A percentile compares a stretch with the other conserved stretches of the same genome.
Conservation (phyloP, 2,113 vertebrate species). For the Tetrax tetrax region DNA sequence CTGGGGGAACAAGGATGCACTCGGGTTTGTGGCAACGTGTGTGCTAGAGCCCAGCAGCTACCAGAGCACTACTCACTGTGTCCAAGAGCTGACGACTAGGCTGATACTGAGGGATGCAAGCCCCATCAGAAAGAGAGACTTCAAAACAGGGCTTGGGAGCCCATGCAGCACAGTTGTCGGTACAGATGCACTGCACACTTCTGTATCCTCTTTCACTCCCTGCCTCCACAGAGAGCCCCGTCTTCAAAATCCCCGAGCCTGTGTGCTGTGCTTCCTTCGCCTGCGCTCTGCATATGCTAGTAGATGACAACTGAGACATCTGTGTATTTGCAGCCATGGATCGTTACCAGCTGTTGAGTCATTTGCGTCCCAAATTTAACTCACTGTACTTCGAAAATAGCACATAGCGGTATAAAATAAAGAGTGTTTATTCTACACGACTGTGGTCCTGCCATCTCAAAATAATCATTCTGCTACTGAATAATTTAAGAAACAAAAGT, state of each 20-base stretch:
- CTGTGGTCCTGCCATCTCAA: conserved; percentile 22
- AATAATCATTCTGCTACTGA: conserved; percentile 23
- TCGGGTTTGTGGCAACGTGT: neutral
- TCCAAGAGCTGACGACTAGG: neutral
- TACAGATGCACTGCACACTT: rapidly evolving
- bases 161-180: rapidly evolving
- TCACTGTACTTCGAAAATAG: conserved; percentile 54
- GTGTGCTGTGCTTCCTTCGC: neutral
- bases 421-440: conserved; percentile 21
- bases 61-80: neutral
- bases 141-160: neutral
- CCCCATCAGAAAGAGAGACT: neutral
- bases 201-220: neutral
- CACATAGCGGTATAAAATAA: neutral
- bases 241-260: neutral
- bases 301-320: conserved; percentile 35
- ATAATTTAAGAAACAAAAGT: conserved; percentile 55
- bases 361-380: conserved; percentile 52
- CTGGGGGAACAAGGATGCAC: neutral
- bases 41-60: neutral
- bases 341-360: conserved; percentile 59
- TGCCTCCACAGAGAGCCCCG: neutral
- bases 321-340: conserved; percentile 18
- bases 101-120: neutral
- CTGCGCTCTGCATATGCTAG: neutral